These are phyloP conservation scores for Paraplagusia blochii DNA, from an alignment of 2,113 vertebrate species.

Conservation along the genomic window DNA sequence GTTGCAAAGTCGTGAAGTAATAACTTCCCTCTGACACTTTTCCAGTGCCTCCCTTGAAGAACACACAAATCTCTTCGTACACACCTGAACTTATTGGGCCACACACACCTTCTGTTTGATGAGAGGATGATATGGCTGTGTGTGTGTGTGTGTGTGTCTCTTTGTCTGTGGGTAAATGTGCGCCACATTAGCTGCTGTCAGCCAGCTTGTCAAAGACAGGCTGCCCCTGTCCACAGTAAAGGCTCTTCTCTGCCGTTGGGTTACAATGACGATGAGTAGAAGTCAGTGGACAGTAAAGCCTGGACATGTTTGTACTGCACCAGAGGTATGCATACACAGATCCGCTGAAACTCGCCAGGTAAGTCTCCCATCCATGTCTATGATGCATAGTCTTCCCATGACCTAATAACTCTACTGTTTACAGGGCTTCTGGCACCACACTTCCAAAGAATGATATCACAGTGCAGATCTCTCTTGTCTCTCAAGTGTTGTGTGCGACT, in stretches of 20 bases:
- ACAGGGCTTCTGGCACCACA: conserved; percentile 95
- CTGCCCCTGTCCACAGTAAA: conserved; percentile 84
- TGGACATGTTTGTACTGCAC: conserved; percentile 98
- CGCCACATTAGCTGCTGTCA: conserved; percentile 71
- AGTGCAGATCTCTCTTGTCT: conserved; percentile 86
- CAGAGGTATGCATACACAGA: conserved; percentile 96
- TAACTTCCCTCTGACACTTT: no score
- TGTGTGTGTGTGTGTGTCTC: conserved; percentile 47
- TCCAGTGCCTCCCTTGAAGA: no score
- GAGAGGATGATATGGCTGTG: conserved; percentile 39
- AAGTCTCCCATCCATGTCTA: conserved; percentile 85
- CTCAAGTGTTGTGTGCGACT: conserved; percentile 39
- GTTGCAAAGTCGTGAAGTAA: no score
- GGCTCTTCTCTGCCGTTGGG: conserved; percentile 94
- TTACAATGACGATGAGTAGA: conserved; percentile 99
- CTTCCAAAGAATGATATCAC: conserved; percentile 89
- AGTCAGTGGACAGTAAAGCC: conserved; percentile 99
- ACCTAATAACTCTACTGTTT: conserved; percentile 37
- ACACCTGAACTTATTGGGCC: conserved; percentile 22
- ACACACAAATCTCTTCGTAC: background rate
- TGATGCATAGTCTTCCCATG: conserved; percentile 65
- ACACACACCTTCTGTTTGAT: conserved; percentile 31
- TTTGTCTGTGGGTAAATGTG: conserved; percentile 61
- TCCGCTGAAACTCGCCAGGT: conserved; percentile 85
- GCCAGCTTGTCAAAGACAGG: conserved; percentile 72